Conservation (phyloP, 2,797 vertebrate genomes). For the Paguma larvata region DNA sequence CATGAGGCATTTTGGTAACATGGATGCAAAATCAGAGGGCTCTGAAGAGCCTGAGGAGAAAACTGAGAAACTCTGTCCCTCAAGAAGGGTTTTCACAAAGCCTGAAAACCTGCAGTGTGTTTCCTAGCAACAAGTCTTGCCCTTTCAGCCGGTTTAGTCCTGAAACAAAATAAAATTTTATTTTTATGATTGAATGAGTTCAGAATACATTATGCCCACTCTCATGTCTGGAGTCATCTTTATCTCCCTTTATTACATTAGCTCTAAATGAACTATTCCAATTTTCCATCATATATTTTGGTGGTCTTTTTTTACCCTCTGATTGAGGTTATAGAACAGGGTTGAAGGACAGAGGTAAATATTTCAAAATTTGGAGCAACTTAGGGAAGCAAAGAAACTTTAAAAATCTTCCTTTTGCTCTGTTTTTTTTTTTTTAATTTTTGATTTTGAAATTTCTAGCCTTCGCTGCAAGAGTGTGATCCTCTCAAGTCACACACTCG, state of each 20-base stretch:
- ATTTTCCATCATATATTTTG: slow-evolving; percentile 21
- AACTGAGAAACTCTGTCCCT: neutral
- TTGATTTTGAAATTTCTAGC: neutral
- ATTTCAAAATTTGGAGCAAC: slow-evolving; percentile 48
- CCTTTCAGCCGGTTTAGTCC: neutral
- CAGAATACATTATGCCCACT: slow-evolving; percentile 51
- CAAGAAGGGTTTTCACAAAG: neutral
- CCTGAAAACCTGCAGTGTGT: neutral
- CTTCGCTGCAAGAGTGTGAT: neutral
- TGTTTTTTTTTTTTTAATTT: neutral
- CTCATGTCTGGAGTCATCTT: slow-evolving; percentile 48
- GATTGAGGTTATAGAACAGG: neutral
- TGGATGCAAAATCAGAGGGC: neutral
- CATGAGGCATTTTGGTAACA: neutral
- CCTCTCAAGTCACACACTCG: neutral
- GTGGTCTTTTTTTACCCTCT: neutral
- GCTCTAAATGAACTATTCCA: slow-evolving; percentile 49
- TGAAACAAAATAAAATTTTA: slow-evolving; percentile 66
- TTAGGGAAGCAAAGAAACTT: slow-evolving; percentile 17
- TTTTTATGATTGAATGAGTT: slow-evolving; percentile 64
- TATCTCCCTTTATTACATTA: slow-evolving; percentile 30
- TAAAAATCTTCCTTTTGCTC: neutral
- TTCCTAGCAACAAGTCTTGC: slow-evolving; percentile 45
- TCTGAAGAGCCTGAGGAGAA: neutral
- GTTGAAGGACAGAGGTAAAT: slow-evolving; percentile 29